phyloP scores from a whole-genome alignment of 2,113 vertebrate species.

The Oryzias melastigma region DNA sequence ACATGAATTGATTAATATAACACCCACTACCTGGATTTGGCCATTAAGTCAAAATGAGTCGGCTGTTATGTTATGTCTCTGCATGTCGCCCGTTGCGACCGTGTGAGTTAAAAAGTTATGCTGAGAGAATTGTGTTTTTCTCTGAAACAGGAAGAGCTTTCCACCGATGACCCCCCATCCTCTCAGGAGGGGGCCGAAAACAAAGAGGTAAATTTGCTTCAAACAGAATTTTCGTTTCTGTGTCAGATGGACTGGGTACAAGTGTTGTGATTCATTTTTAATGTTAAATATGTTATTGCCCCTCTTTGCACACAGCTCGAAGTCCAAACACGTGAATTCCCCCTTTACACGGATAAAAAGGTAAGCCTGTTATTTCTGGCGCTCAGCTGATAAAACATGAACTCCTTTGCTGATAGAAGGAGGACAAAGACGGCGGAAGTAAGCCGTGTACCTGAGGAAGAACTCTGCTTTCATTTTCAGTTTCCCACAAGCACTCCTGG shows the following conservation, averaged over 20 bases:
- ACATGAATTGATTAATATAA: constrained; percentile 59
- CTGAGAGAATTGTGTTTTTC: neutral
- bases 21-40: constrained; percentile 53
- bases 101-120: constrained; percentile 13
- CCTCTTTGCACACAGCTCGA: constrained; percentile 20
- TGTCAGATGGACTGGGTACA: constrained; percentile 8
- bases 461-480: constrained; percentile 1
- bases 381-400: constrained; percentile 3
- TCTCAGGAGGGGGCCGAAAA: constrained; percentile 23
- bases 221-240: constrained; percentile 15
- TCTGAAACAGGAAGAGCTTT: constrained; percentile 53
- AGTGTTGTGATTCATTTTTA: constrained; percentile 13
- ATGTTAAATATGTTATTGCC: constrained; percentile 2
- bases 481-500: constrained; percentile 10
- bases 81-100: constrained; percentile 5
- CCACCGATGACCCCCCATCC: constrained; percentile 16
- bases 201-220: constrained; percentile 43
- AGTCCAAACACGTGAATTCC: constrained; percentile 22
- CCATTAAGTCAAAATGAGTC: constrained; percentile 42
- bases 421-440: constrained; percentile 7
- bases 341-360: constrained; percentile 6
- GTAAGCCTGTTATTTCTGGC: constrained; percentile 8
- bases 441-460: constrained; percentile 2
- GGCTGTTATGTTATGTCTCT: constrained; percentile 20
- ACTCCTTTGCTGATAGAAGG: constrained; percentile 12